A percentile compares a stretch with the other conserved stretches of the same genome.
phyloP scores from a whole-genome alignment of 2,888 invertebrate genomes.

The Diplolepis rosae region DNA sequence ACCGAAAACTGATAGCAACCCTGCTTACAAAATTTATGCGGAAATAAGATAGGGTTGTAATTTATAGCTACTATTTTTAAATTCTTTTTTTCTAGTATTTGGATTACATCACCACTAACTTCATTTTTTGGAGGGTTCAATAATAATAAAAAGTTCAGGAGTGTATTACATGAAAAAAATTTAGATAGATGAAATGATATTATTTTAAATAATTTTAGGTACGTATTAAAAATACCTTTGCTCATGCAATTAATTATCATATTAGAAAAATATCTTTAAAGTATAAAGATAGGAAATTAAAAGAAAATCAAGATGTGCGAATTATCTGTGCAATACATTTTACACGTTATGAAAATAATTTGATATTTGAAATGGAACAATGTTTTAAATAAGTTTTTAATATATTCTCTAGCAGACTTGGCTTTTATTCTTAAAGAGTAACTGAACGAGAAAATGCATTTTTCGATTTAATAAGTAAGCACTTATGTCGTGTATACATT shows the following conservation, averaged over 20 bases:
- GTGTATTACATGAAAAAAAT: no score
- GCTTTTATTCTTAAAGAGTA: neutral
- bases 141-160: no score
- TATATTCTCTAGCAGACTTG: neutral
- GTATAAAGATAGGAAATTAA: neutral
- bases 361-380: neutral
- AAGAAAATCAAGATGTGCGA: neutral
- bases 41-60: slow-evolving; percentile 2
- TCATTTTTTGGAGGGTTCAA: no score
- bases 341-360: neutral
- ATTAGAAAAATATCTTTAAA: neutral
- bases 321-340: neutral
- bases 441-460: neutral
- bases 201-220: no score
- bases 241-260: slow-evolving; percentile 3
- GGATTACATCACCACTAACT: no score
- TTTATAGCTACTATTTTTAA: neutral
- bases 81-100: no score
- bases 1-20: neutral
- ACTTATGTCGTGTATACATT: neutral
- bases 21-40: neutral
- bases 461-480: neutral
- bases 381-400: neutral
- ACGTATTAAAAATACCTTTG: neutral
- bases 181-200: no score